Percentiles rank a stretch among this genome's conserved stretches.
Evolutionary conservation across 2,797 vertebrate species (phyloP).

Genomic region (Rhinichthys osculus): DNA sequence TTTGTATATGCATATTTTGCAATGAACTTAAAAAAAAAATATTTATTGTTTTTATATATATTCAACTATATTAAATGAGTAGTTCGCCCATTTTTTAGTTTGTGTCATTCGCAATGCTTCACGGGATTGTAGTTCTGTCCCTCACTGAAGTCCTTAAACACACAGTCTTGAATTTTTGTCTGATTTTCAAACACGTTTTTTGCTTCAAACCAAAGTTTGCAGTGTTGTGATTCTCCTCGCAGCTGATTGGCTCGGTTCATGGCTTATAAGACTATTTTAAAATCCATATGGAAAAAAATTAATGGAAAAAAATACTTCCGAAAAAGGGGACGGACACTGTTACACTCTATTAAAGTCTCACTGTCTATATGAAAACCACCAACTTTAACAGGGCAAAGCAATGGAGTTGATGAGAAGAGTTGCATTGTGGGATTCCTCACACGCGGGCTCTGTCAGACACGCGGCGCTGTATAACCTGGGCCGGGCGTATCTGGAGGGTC

Average conservation of each 20-base stretch:
- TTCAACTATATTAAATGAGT: neutral
- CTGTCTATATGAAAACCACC: neutral
- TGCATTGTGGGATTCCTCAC: slow-evolving; percentile 68
- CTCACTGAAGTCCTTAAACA: neutral
- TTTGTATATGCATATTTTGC: neutral
- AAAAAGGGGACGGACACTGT: accelerated
- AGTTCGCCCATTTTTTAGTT: neutral
- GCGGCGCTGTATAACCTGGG: slow-evolving; percentile 83
- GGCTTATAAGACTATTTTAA: neutral
- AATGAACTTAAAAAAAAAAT: no score
- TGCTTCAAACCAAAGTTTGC: no score
- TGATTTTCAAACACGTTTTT: neutral
- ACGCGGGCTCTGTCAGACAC: slow-evolving; percentile 74
- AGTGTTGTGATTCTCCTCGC: neutral
- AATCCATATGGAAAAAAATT: neutral
- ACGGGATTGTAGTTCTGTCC: neutral
- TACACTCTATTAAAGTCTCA: neutral
- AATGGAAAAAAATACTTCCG: neutral
- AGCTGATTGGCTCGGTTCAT: neutral
- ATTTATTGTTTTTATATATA: neutral
- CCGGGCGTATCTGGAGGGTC: slow-evolving; percentile 79
- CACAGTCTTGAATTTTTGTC: neutral
- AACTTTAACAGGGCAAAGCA: slow-evolving; percentile 74
- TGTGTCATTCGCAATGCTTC: neutral
- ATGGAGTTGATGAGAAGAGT: slow-evolving; percentile 81